Evolutionary conservation across 2,888 invertebrate genomes (phyloP), one percentile per base, ranked within the genome.

Genomic region (Oligia strigilis): DNA sequence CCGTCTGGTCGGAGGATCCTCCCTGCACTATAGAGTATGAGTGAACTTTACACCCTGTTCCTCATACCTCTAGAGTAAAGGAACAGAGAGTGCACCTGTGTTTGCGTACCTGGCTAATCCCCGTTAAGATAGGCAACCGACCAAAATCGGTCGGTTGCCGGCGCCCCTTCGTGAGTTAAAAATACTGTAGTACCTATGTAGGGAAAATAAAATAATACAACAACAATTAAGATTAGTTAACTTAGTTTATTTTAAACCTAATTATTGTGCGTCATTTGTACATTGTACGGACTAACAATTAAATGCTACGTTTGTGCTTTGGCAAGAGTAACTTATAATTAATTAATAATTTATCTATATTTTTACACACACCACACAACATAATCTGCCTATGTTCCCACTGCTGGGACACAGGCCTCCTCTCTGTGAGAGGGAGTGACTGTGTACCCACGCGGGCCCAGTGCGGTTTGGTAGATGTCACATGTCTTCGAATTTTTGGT

Each of bases 211-310:
- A 85, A 85, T 80, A 80, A 88, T 79, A 85, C 78, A 72, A 80
- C 67, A 65, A 65, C 40, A 52, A 14, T 1, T 19, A 62, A 77
- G 64, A 87, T 81, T 85, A 85, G 78, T 73, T 72, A 80, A 71
- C 80, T 78, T 84, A 81, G 17, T 88, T 74, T 88, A 86, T 79
- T 79, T 86, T 87, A 83, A 64, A 19, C 13, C 78, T 89, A 89
- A 55, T 88, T 89, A 88, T 89, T 88, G 89, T 89, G 87, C 86
- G 70, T 60, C 13, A 14, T 85, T 86, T 84, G 81, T 89, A 85
- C 87, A 85, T 23, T 5, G 77, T 88, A 85, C 67, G 49, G 14
- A 67, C 65, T 75, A 73, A 75, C 40, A 80, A 85, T 72, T 87
- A 87, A 86, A 87, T 84, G 85, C 82, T 89, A 83, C 52, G 36